Evolutionary conservation across 2,888 invertebrate genomes (phyloP).

Genomic region (Apantesis nais): DNA sequence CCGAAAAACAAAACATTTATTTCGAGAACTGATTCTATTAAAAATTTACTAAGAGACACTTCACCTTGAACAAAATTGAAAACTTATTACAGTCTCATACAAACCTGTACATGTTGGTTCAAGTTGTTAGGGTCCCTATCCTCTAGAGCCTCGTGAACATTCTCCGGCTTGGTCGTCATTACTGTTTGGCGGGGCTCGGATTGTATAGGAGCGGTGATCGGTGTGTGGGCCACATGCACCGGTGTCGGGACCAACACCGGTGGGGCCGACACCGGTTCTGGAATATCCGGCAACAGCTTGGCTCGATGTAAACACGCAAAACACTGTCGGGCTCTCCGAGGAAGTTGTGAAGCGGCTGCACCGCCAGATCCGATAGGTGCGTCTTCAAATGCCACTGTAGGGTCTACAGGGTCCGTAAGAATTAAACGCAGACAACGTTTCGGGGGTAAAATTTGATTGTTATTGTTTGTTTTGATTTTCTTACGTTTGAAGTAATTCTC

Average conservation of each 20-base stretch:
- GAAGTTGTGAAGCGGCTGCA: conserved; percentile 57
- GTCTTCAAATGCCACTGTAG: conserved; percentile 73
- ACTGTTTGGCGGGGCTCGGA: conserved; percentile 28
- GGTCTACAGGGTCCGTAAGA: conserved; percentile 38
- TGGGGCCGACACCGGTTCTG: conserved; percentile 59
- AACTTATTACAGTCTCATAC: conserved; percentile 8
- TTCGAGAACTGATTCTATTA: not conserved
- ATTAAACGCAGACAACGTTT: conserved; percentile 18
- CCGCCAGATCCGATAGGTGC: conserved; percentile 66
- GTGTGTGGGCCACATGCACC: conserved; percentile 33
- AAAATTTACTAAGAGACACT: not conserved
- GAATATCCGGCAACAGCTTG: conserved; percentile 63
- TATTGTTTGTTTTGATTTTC: conserved; percentile 14
- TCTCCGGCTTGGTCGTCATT: conserved; percentile 73
- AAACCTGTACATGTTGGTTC: conserved; percentile 90
- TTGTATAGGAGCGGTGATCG: conserved; percentile 27
- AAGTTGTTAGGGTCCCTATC: conserved; percentile 90
- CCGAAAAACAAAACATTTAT: conserved; percentile 1
- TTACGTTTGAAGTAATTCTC: conserved; percentile 19
- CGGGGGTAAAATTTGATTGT: conserved; percentile 8
- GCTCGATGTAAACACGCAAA: conserved; percentile 63
- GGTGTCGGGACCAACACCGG: conserved; percentile 47
- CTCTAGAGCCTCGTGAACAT: conserved; percentile 82
- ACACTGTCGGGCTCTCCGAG: conserved; percentile 64
- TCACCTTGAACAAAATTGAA: not conserved